Conservation (phyloP, 1,140 invertebrate species). For the Danaus melanippus region DNA sequence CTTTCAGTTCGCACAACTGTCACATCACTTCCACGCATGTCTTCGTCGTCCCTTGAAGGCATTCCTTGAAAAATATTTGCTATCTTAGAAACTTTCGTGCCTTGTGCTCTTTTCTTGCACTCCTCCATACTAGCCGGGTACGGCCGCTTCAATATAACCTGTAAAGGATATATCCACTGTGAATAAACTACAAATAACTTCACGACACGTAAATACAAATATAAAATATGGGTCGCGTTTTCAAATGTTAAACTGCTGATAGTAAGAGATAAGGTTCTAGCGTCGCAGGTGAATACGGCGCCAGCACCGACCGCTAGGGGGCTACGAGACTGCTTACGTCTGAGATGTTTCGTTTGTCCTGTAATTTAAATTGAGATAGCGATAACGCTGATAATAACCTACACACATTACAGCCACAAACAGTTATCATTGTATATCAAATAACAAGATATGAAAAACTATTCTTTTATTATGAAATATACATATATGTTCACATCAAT, state of each 20-base stretch:
- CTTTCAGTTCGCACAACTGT: constrained; percentile 90
- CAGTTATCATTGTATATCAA: background rate
- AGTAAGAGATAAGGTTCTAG: constrained; percentile 46
- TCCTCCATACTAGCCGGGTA: constrained; percentile 75
- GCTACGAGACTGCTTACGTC: constrained; percentile 35
- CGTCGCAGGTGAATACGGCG: constrained; percentile 44
- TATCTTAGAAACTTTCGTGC: constrained; percentile 91
- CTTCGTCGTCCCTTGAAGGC: constrained; percentile 65
- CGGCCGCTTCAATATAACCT: constrained; percentile 65
- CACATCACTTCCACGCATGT: constrained; percentile 73
- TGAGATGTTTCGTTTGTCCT: constrained; percentile 44
- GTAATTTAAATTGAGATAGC: constrained; percentile 65
- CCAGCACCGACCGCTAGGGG: constrained; percentile 35
- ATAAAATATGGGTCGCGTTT: constrained; percentile 45
- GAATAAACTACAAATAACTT: constrained; percentile 29
- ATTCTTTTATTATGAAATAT: too few relatives aligned
- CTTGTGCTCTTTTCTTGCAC: constrained; percentile 79
- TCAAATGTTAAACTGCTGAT: constrained; percentile 45
- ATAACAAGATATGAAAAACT: too few relatives aligned
- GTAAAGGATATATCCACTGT: constrained; percentile 42
- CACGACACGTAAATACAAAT: constrained; percentile 38
- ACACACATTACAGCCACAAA: constrained; percentile 30
- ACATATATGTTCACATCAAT: too few relatives aligned
- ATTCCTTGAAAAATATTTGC: constrained; percentile 88
- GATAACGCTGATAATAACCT: constrained; percentile 62